These are phyloP conservation scores for Ypsolopha scabrella DNA, from an alignment of 2,888 invertebrate species.

Conservation along the genomic window DNA sequence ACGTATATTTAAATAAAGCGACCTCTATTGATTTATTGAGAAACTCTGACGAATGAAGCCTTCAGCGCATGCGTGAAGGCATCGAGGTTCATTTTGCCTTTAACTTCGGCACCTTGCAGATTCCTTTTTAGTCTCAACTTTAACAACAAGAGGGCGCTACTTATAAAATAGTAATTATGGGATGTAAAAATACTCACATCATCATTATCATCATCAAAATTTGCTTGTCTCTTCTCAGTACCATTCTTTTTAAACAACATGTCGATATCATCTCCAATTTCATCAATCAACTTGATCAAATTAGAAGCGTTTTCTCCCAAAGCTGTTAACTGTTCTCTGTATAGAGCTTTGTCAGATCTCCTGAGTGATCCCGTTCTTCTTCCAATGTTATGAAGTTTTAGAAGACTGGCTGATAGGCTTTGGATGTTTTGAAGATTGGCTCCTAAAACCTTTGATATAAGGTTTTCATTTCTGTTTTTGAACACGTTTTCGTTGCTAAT, in stretches of 20 bases:
- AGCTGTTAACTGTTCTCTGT: slow-evolving; percentile 67
- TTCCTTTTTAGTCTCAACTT: too few species aligned
- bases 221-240: slow-evolving; percentile 33
- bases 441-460: slow-evolving; percentile 51
- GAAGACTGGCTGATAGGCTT: slow-evolving; percentile 65
- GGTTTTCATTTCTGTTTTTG: slow-evolving; percentile 48
- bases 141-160: too few species aligned
- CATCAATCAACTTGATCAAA: slow-evolving; percentile 65
- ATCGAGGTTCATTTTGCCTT: too few species aligned
- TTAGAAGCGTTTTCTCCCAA: slow-evolving; percentile 70
- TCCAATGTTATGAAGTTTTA: slow-evolving; percentile 72
- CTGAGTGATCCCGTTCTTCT: slow-evolving; percentile 69
- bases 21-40: too few species aligned
- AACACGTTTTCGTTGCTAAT: slow-evolving; percentile 48
- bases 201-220: slow-evolving; percentile 39
- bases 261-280: slow-evolving; percentile 65
- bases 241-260: slow-evolving; percentile 36
- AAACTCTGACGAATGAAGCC: too few species aligned
- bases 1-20: not conserved
- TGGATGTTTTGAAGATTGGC: slow-evolving; percentile 71
- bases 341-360: slow-evolving; percentile 64
- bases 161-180: too few species aligned
- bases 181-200: slow-evolving; percentile 30
- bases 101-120: too few species aligned
- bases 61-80: too few species aligned